Conservation (phyloP, 2,888 invertebrate genomes). For the Leptopilina drosophilae region DNA sequence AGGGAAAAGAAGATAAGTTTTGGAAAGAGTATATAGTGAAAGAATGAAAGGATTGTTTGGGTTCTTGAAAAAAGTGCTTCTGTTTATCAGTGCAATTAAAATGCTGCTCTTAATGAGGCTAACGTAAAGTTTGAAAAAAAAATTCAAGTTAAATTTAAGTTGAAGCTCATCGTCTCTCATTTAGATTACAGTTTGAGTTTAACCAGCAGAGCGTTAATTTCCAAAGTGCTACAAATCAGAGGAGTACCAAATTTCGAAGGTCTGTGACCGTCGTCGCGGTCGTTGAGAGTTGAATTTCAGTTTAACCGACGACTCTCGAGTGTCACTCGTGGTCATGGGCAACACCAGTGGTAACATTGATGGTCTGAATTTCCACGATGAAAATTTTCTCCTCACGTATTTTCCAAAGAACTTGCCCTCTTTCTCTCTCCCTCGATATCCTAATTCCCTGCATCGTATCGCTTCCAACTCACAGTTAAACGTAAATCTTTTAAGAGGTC, state of each 20-base stretch:
- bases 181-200: slow-evolving; percentile 12
- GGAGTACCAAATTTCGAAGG: slow-evolving; percentile 17
- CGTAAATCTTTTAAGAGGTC: slow-evolving; percentile 11
- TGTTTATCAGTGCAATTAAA: slow-evolving; percentile 7
- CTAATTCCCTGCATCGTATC: not conserved
- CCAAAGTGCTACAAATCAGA: slow-evolving; percentile 17
- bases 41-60: not conserved
- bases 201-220: slow-evolving; percentile 17
- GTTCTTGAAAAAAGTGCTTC: not conserved
- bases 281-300: slow-evolving; percentile 20
- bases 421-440: not conserved
- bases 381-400: not conserved
- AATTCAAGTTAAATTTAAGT: slow-evolving; percentile 6
- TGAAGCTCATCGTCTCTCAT: slow-evolving; percentile 5
- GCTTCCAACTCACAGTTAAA: not conserved
- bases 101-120: slow-evolving; percentile 5
- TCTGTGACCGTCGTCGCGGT: slow-evolving; percentile 20
- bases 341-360: slow-evolving; percentile 17
- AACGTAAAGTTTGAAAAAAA: not conserved
- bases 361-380: not conserved
- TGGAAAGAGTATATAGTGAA: not conserved
- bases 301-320: slow-evolving; percentile 17
- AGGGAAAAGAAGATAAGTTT: too few relatives aligned
- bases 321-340: slow-evolving; percentile 15
- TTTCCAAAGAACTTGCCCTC: not conserved